Conservation (phyloP, 2,888 invertebrate genomes). For the Scaeva pyrastri region DNA sequence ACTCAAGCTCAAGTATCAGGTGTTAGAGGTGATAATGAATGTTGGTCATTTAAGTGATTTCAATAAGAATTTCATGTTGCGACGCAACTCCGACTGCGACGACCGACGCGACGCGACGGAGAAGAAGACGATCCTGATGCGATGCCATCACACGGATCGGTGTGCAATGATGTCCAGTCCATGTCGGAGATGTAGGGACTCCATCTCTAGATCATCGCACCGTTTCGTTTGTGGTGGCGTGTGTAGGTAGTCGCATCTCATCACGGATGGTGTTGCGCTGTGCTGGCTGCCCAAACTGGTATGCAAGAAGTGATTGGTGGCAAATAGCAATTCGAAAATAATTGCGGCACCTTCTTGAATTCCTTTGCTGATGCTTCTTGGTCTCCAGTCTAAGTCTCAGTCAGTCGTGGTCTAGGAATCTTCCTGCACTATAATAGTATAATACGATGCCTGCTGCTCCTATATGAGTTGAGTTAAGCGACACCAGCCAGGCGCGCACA, state of each 20-base stretch:
- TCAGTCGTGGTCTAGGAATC: neutral
- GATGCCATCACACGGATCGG: constrained; percentile 4
- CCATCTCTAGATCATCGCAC: neutral
- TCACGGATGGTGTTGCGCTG: constrained; percentile 28
- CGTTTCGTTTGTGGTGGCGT: constrained; percentile 1
- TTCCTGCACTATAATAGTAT: too few species aligned
- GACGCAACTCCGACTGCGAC: constrained; percentile 13
- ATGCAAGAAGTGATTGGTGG: constrained; percentile 63
- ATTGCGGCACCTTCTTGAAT: constrained; percentile 71
- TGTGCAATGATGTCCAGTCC: constrained; percentile 1
- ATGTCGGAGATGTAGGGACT: constrained; percentile 17
- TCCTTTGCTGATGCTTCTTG: constrained; percentile 34
- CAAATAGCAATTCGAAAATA: constrained; percentile 71
- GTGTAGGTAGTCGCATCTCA: constrained; percentile 31
- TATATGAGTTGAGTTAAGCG: constrained; percentile 9
- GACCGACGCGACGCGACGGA: neutral
- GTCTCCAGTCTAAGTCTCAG: neutral
- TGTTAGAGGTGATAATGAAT: constrained; percentile 76
- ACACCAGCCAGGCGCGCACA: neutral
- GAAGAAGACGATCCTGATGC: constrained; percentile 15
- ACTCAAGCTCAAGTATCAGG: constrained; percentile 72
- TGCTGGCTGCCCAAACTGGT: constrained; percentile 31
- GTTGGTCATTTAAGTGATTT: constrained; percentile 75
- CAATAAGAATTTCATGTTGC: constrained; percentile 70
- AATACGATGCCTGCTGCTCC: neutral